Evolutionary conservation across 2,797 vertebrate species (phyloP).

Genomic region (Chloroceryle amazona): DNA sequence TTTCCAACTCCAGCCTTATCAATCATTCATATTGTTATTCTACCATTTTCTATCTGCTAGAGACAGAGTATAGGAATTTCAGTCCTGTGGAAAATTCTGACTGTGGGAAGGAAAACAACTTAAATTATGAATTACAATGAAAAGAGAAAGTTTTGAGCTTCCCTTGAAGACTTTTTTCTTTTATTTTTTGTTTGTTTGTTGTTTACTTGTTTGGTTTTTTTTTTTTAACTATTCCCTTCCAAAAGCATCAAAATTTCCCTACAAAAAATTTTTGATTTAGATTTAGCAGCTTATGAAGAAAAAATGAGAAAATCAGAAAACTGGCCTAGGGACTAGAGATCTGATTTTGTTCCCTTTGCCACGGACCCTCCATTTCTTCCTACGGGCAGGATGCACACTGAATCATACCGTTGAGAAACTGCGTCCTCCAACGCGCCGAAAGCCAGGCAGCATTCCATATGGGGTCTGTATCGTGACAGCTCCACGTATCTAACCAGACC

Average conservation of each 20-base stretch:
- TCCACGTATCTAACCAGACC: neutral
- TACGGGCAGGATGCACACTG: neutral
- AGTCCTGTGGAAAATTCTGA: conserved; percentile 14
- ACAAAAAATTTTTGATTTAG: neutral
- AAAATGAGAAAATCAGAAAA: neutral
- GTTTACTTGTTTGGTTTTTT: neutral
- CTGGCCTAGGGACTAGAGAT: neutral
- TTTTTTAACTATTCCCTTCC: neutral
- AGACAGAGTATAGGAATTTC: neutral
- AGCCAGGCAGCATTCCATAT: neutral
- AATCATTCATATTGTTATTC: conserved; percentile 53
- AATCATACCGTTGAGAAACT: neutral
- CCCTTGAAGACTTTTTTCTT: neutral
- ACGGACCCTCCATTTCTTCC: neutral
- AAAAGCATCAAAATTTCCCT: neutral
- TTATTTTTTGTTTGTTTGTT: too few species aligned
- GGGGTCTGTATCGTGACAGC: neutral
- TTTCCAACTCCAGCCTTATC: conserved; percentile 13
- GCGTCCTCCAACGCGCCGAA: neutral
- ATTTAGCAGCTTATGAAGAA: neutral
- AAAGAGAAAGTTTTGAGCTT: conserved; percentile 23
- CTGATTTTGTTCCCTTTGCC: neutral
- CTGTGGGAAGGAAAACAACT: conserved; percentile 5
- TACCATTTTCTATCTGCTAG: neutral
- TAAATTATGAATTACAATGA: conserved; percentile 57